Evolutionary conservation across 1,140 invertebrate genomes (phyloP).

Genomic region (Eubasilissa regina): DNA sequence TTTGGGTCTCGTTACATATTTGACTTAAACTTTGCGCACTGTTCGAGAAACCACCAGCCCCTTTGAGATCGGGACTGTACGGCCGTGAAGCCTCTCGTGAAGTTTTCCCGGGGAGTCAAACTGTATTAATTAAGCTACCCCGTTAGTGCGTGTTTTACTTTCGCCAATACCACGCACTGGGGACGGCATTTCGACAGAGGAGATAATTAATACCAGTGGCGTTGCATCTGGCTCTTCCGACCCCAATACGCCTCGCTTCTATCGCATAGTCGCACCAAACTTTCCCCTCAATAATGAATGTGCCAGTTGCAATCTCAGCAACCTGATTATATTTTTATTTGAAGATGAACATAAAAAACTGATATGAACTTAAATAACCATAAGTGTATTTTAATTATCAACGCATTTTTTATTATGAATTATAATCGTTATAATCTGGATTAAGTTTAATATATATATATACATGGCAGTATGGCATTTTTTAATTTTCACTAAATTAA

Average conservation of each 20-base stretch:
- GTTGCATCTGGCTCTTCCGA: neutral
- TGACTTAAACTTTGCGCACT: neutral
- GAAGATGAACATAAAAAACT: too few relatives aligned
- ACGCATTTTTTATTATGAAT: too few relatives aligned
- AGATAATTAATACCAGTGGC: neutral
- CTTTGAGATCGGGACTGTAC: neutral
- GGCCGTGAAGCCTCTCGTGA: neutral
- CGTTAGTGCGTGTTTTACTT: conserved; percentile 33
- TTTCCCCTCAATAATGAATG: too few relatives aligned
- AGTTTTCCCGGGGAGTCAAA: conserved; percentile 24
- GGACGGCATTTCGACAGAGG: neutral
- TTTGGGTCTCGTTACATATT: neutral
- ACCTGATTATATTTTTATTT: too few relatives aligned
- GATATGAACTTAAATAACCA: too few relatives aligned
- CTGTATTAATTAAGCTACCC: conserved; percentile 25
- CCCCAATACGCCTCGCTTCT: neutral
- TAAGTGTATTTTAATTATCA: too few relatives aligned
- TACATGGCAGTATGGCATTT: too few relatives aligned
- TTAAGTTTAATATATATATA: too few relatives aligned
- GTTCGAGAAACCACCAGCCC: neutral
- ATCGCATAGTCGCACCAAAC: too few relatives aligned
- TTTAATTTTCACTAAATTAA: too few relatives aligned
- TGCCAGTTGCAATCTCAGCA: too few relatives aligned
- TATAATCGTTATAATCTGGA: too few relatives aligned
- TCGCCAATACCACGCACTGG: neutral